phyloP scores from a whole-genome alignment of 2,888 invertebrate species.

The Machimus atricapillus region DNA sequence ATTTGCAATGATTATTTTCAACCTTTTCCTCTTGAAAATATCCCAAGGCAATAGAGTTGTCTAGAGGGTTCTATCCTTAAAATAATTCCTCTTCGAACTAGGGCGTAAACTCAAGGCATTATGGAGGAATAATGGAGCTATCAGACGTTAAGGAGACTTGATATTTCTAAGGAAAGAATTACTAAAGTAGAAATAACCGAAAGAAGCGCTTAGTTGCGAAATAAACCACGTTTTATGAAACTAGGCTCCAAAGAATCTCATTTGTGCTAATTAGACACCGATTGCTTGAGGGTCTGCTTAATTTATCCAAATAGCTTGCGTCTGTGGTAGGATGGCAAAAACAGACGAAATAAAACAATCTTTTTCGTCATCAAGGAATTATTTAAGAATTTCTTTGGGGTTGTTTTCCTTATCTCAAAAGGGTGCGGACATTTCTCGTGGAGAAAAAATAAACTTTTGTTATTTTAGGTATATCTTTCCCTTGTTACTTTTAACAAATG shows the following conservation, averaged over 20 bases:
- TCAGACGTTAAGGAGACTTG: not conserved
- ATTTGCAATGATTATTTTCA: not conserved
- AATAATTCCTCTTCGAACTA: not conserved
- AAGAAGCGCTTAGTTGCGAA: not conserved
- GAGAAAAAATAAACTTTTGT: not conserved
- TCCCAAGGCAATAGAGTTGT: not conserved
- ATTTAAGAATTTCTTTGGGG: not conserved
- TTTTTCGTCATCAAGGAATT: not conserved
- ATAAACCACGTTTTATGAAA: conserved; percentile 4
- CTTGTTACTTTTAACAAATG: not conserved
- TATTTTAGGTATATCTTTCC: not conserved
- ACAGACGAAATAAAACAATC: not conserved
- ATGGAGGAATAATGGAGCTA: not conserved
- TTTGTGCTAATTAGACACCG: conserved; percentile 20
- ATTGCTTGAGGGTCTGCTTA: not conserved
- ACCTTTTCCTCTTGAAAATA: not conserved
- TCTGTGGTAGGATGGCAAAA: not conserved
- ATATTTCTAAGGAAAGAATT: conserved; percentile 2
- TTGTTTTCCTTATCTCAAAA: not conserved
- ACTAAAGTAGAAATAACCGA: not conserved
- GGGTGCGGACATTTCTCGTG: not conserved
- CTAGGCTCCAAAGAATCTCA: not conserved
- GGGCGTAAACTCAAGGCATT: not conserved
- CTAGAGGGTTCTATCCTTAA: not conserved
- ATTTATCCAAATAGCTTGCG: not conserved